Evolutionary conservation across 2,888 invertebrate species (phyloP).

Genomic region (Kuschelorhynchus macadamiae): DNA sequence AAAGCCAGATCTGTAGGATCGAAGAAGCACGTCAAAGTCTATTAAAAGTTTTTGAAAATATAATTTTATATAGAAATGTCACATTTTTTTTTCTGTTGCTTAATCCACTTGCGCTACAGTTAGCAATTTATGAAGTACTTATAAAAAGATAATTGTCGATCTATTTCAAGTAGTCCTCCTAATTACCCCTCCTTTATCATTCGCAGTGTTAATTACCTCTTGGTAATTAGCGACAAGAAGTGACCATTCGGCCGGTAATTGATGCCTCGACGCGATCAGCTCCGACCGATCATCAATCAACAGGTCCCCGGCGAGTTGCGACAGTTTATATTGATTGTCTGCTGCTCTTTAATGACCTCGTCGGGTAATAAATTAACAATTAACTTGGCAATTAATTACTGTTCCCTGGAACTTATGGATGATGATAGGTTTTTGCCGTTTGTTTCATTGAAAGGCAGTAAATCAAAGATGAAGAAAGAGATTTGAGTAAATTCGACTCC

Average conservation of each 20-base stretch:
- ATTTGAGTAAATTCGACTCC: neutral
- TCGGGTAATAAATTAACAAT: constrained; percentile 42
- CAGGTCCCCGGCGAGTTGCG: constrained; percentile 45
- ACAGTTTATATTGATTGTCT: constrained; percentile 47
- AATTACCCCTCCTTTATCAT: constrained; percentile 25
- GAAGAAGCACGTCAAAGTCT: no score
- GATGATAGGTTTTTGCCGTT: neutral
- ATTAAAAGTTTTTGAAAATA: no score
- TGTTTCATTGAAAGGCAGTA: no score
- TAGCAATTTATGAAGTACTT: no score
- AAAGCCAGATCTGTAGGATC: no score
- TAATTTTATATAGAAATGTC: no score
- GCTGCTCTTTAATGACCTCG: constrained; percentile 39
- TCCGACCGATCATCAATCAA: constrained; percentile 42
- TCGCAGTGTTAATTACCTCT: constrained; percentile 24
- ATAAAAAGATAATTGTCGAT: no score
- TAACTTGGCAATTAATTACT: constrained; percentile 39
- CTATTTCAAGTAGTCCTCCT: no score
- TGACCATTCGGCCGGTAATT: constrained; percentile 41
- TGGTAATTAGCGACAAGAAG: constrained; percentile 45
- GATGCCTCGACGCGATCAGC: constrained; percentile 38
- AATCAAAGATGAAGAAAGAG: neutral
- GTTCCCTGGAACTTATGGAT: constrained; percentile 1
- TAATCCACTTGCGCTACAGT: no score
- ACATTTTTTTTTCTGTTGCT: no score